Base-by-base conservation (phyloP, 2,113 vertebrate species). In the Copsychus sechellarum region DNA sequence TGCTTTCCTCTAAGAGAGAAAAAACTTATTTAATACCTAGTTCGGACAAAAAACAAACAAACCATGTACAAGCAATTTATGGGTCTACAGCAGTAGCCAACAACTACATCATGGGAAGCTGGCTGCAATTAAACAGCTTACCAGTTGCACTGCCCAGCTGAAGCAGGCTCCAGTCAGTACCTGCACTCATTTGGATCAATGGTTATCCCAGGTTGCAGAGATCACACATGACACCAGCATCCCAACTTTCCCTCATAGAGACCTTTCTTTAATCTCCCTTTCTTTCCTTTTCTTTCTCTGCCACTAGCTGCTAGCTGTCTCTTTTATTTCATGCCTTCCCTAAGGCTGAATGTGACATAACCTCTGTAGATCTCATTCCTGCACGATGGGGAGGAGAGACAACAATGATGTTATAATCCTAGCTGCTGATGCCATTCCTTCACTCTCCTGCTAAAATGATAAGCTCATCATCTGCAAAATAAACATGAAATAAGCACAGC, bases 111-210 rank as follows among this genome's bases (percentile, higher is more conserved):
- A 3, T 5, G n/a, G 36, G 29, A 51, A 64, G 26, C 36, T 53
- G 67, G 26, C 65, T 51, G 58, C 36, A 47, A 0, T 26, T 6
- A 18, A 72, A 42, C 8, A 88, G 12, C 33, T 64, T 12, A 15
- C 9, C 56, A 54, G 61, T 9, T 6, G 1, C 56, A 31, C 40
- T 9, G 34, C 28, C 22, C 42, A 70, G 65, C 17, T 71, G 79
- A 74, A 48, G 10, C 2, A 12, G 17, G 18, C 62, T 60, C 36
- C 48, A 42, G 71, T 22, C 36, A 70, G 65, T 34, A 14, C 0
- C 1, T 0, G 3, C 2, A 5, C 12, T 8, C 4, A 1, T 50
- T 48, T 14, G 69, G 31, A 51, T 22, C 2, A 1, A 31, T 9
- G 11, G 28, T 38, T 82, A 16, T 22, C 70, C 47, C 20, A 9